These are phyloP conservation scores for Leiothrix lutea DNA, from an alignment of 2,113 vertebrate species.

Conservation along the genomic window DNA sequence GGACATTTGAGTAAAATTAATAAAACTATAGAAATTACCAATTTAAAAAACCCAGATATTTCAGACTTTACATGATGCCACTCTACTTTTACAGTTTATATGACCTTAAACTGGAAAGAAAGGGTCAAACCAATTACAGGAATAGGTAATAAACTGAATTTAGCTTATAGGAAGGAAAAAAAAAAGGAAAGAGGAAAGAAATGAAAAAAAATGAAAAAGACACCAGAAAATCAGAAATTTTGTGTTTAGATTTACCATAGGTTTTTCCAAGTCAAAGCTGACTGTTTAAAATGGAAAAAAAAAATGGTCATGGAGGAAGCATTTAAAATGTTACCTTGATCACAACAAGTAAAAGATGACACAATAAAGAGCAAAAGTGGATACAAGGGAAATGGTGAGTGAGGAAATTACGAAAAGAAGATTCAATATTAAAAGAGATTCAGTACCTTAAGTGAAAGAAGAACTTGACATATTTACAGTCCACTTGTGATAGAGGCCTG, in stretches of 20 bases:
- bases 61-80: background rate
- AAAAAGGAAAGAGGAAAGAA: rapidly evolving
- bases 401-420: background rate
- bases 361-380: background rate
- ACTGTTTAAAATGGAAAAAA: background rate
- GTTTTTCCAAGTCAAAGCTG: background rate
- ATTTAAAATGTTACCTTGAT: background rate
- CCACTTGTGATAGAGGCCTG: background rate
- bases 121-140: background rate
- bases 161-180: background rate
- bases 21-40: background rate
- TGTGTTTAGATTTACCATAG: background rate
- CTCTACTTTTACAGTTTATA: background rate
- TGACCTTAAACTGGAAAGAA: background rate
- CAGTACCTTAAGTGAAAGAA: background rate
- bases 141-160: background rate
- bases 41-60: background rate
- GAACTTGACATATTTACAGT: background rate
- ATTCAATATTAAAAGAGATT: background rate
- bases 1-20: background rate
- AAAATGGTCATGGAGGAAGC: background rate
- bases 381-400: background rate
- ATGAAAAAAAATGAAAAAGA: background rate
- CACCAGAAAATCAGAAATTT: background rate
- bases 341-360: background rate